Conservation (phyloP, 1,140 invertebrate species). For the Sarcophaga peregrina region DNA sequence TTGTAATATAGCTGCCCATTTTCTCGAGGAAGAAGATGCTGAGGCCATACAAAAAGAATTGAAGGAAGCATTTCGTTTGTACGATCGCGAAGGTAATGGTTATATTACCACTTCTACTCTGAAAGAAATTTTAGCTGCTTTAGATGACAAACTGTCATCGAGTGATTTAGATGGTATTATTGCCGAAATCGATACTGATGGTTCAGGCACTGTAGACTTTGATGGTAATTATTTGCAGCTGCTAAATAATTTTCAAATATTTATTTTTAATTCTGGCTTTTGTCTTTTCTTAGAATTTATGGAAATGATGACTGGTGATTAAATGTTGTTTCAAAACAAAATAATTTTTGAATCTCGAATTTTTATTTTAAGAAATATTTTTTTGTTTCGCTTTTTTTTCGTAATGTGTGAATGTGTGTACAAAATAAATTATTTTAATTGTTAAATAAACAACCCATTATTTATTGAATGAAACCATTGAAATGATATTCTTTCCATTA, state of each 20-base stretch:
- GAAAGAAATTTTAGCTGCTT: slow-evolving; percentile 88
- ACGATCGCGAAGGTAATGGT: slow-evolving; percentile 86
- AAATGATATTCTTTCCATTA: too few relatives aligned
- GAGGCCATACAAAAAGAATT: slow-evolving; percentile 94
- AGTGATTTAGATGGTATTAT: slow-evolving; percentile 90
- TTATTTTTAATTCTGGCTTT: slow-evolving; percentile 46
- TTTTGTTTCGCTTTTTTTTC: background rate
- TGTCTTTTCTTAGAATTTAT: slow-evolving; percentile 76
- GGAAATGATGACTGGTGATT: slow-evolving; percentile 87
- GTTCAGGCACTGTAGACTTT: slow-evolving; percentile 90
- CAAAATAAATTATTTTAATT: slow-evolving; percentile 42
- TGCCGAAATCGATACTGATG: slow-evolving; percentile 93
- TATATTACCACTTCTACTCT: slow-evolving; percentile 91
- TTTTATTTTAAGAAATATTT: background rate
- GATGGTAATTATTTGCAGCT: slow-evolving; percentile 73
- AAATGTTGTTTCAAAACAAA: slow-evolving; percentile 28
- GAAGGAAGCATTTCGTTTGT: slow-evolving; percentile 89
- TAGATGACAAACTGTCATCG: slow-evolving; percentile 89
- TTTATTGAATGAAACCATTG: too few relatives aligned
- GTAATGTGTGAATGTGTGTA: slow-evolving; percentile 13
- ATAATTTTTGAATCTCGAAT: slow-evolving; percentile 12
- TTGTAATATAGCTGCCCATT: slow-evolving; percentile 88
- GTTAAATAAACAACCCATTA: slow-evolving; percentile 30
- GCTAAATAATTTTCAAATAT: slow-evolving; percentile 47
- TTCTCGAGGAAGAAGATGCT: slow-evolving; percentile 90